Evolutionary conservation across 2,888 invertebrate species (phyloP).

Genomic region (Pasiphila rectangulata): DNA sequence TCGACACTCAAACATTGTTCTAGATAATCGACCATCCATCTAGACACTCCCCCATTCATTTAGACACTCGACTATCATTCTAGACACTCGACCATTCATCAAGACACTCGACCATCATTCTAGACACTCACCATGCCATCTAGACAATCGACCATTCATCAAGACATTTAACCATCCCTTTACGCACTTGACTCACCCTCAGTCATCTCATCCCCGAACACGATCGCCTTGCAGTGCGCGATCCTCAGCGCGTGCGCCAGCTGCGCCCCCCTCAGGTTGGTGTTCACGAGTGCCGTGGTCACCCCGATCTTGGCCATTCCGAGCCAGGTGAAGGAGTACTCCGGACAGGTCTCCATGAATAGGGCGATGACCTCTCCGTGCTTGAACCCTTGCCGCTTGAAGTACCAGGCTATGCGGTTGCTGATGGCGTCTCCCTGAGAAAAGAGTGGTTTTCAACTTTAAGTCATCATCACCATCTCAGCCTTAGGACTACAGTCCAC

Average conservation of each 20-base stretch:
- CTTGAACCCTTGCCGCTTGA: conserved; percentile 74
- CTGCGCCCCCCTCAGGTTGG: conserved; percentile 89
- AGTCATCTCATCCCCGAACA: conserved; percentile 85
- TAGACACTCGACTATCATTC: too few relatives aligned
- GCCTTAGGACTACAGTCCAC: too few relatives aligned
- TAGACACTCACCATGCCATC: too few relatives aligned
- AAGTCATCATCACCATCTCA: too few relatives aligned
- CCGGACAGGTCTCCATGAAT: conserved; percentile 93
- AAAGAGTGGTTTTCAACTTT: neutral
- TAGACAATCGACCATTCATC: too few relatives aligned
- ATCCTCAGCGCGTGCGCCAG: conserved; percentile 90
- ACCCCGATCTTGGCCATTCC: conserved; percentile 93
- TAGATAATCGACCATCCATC: too few relatives aligned
- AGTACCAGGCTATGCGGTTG: conserved; percentile 80
- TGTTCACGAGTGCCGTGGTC: conserved; percentile 93
- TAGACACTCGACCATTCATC: too few relatives aligned
- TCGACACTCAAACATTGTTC: too few relatives aligned
- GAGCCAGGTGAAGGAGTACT: conserved; percentile 94
- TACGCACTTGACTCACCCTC: conserved; percentile 56
- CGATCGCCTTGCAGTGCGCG: conserved; percentile 88
- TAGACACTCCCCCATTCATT: too few relatives aligned
- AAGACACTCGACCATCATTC: too few relatives aligned
- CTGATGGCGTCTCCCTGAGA: conserved; percentile 81
- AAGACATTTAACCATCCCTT: too few relatives aligned
- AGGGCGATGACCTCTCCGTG: conserved; percentile 92